A percentile compares a stretch with the other conserved stretches of the same genome.
Conservation (phyloP, 92 coral and sea anemone genomes). For the Diadumene lineata region DNA sequence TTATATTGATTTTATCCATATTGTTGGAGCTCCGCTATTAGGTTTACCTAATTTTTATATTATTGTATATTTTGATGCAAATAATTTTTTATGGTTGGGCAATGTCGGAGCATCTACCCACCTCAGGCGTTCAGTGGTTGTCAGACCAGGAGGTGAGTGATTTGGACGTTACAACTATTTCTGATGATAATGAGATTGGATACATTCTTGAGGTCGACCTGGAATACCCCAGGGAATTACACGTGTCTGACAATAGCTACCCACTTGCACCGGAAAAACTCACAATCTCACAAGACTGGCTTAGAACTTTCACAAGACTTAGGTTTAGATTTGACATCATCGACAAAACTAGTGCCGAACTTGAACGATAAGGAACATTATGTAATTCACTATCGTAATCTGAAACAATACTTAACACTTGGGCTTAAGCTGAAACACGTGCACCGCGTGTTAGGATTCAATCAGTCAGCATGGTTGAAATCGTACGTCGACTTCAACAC, state of each 20-base stretch:
- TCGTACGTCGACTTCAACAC: slow-evolving; percentile 39
- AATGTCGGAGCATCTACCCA: no score
- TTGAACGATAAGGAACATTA: slow-evolving; percentile 11
- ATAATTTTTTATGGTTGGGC: no score
- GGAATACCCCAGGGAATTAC: slow-evolving; percentile 16
- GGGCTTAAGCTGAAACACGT: slow-evolving; percentile 13
- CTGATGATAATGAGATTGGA: no score
- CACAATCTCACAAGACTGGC: slow-evolving; percentile 5
- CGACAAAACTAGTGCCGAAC: slow-evolving; percentile 17
- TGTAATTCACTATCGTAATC: slow-evolving; percentile 13
- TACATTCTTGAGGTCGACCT: slow-evolving; percentile 32
- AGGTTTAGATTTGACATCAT: not conserved
- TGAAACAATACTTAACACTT: slow-evolving; percentile 18
- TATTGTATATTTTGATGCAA: no score
- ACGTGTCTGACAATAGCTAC: slow-evolving; percentile 37
- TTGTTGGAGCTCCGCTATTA: no score
- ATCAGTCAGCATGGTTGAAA: slow-evolving; percentile 43
- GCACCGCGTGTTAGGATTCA: slow-evolving; percentile 34
- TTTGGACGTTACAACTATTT: no score
- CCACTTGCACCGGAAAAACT: slow-evolving; percentile 28
- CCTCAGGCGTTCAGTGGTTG: no score
- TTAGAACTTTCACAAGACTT: slow-evolving; percentile 6
- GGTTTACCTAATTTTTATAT: no score
- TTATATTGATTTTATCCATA: no score
- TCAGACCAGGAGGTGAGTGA: no score